Evolutionary conservation across 2,113 vertebrate genomes (phyloP).

Genomic region (Neogale vison): DNA sequence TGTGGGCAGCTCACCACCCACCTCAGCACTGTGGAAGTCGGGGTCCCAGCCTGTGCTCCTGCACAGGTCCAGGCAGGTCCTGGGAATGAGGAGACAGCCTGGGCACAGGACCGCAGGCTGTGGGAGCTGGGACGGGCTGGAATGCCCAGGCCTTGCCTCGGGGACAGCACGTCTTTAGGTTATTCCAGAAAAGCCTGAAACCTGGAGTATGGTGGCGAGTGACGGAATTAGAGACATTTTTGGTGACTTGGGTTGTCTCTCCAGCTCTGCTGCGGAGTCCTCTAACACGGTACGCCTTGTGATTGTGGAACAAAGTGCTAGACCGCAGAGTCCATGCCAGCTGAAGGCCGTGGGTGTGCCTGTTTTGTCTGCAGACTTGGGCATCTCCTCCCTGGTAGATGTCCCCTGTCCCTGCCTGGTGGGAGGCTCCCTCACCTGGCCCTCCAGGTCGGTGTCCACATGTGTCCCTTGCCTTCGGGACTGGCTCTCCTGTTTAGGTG

Average conservation of each 20-base stretch:
- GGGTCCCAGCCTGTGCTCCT: no score
- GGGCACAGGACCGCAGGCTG: rapidly evolving
- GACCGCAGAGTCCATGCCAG: neutral
- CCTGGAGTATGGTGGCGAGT: neutral
- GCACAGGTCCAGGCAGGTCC: neutral
- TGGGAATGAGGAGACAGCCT: neutral
- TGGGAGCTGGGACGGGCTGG: neutral
- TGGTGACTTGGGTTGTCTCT: neutral
- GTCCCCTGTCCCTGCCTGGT: neutral
- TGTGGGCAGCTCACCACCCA: rapidly evolving
- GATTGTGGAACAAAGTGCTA: neutral
- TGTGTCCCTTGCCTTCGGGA: neutral
- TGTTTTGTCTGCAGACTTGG: no score
- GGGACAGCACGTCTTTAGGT: neutral
- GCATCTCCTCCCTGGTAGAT: neutral
- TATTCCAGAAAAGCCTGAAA: neutral
- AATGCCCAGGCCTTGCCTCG: rapidly evolving
- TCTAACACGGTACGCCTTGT: rapidly evolving
- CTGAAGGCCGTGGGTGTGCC: neutral
- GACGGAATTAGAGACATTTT: neutral
- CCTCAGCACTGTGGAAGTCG: rapidly evolving
- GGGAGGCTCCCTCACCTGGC: no score
- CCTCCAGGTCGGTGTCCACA: neutral
- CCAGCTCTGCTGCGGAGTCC: rapidly evolving
- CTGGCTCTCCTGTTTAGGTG: neutral